phyloP scores from a whole-genome alignment of 1,140 invertebrate genomes.

The Gerris buenoi region DNA sequence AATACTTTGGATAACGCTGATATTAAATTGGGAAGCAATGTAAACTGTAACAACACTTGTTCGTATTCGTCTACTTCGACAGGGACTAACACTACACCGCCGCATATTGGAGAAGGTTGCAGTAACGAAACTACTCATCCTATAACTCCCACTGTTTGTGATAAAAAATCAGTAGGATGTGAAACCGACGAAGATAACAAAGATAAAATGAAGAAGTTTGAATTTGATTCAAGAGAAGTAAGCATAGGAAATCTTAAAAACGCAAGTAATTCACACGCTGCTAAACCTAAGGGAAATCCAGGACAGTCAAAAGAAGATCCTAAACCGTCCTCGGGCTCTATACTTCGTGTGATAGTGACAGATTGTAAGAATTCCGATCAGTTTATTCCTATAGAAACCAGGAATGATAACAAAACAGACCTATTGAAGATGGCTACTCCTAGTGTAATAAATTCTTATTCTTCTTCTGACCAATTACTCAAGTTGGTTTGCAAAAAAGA shows the following conservation, averaged over 20 bases:
- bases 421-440: neutral
- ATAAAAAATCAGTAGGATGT: too few relatives aligned
- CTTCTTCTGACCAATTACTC: slow-evolving; percentile 8
- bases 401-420: neutral
- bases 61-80: too few relatives aligned
- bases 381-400: slow-evolving; percentile 5
- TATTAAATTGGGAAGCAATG: too few relatives aligned
- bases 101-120: too few relatives aligned
- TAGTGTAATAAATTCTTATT: neutral
- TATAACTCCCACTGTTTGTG: too few relatives aligned
- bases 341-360: slow-evolving; percentile 13
- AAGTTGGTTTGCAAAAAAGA: slow-evolving; percentile 13
- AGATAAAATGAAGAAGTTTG: neutral
- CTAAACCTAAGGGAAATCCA: neutral
- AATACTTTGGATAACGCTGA: too few relatives aligned
- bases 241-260: neutral
- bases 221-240: neutral
- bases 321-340: neutral
- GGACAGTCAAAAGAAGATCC: neutral
- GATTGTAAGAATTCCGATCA: slow-evolving; percentile 14
- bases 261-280: neutral
- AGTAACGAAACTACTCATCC: too few relatives aligned
- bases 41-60: too few relatives aligned
- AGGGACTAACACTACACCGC: too few relatives aligned
- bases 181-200: too few relatives aligned